Evolutionary conservation across 2,888 invertebrate genomes (phyloP), one percentile per base, ranked within the genome.

Genomic region (Eutolmus rufibarbis): DNA sequence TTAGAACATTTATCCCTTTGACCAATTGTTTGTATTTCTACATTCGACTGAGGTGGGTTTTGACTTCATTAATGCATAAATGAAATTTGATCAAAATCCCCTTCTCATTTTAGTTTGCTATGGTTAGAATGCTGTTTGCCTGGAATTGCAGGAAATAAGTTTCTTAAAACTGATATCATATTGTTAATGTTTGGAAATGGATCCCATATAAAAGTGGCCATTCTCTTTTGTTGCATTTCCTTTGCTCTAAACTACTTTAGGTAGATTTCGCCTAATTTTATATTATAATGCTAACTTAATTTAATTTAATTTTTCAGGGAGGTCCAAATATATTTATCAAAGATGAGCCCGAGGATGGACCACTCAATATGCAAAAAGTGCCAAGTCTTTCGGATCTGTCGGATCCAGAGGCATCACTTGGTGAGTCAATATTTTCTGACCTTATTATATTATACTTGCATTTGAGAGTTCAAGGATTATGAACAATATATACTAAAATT

Each of bases 361-460:
- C 95, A 88, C 94, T 95, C 89, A 95, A 96, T 89, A 96, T 96
- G 94, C 97, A 97, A 93, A 97, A 97, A 93, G 97, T 98, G 90
- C 97, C 97, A 74, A 97, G 97, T 82, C 95, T 98, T 90, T 97
- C 97, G 90, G 98, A 98, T 93, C 94, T 98, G 85, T 97, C 97
- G 85, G 98, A 98, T 93, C 96, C 96, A 88, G 98, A 97, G 93
- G 96, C 96, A 88, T 97, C 97, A 88, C 93, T 97, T 91, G 97
- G 97, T 97, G 93, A 96, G 97, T 56, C 86, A 89, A n/a, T 74
- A 82, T 23, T 81, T 74, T 46, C 9, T 23, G 7, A 51, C 12
- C 28, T 79, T 31, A 19, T 23, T 46, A 1, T 31, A 19, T 19
- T 12, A 34, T 79, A 37, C 0, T 46, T 43, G 81, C 43, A 19